phyloP scores from a whole-genome alignment of 2,888 invertebrate genomes.

The Leucophenga maculata region DNA sequence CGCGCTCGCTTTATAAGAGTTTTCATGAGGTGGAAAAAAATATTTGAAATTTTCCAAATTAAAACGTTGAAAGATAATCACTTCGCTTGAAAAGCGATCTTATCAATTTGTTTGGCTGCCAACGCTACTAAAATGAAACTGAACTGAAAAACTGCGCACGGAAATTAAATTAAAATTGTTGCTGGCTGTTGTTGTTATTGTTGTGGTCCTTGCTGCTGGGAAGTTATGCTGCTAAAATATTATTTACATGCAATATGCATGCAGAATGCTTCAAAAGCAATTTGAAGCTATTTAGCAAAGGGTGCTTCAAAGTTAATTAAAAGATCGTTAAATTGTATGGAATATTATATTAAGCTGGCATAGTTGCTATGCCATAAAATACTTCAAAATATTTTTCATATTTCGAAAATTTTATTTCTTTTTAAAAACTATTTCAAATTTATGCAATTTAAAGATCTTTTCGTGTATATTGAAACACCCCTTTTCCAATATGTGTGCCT shows the following conservation, averaged over 20 bases:
- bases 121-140: slow-evolving; percentile 1
- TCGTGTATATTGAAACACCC: too few relatives aligned
- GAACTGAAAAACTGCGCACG: slow-evolving; percentile 8
- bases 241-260: slow-evolving; percentile 8
- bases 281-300: too few relatives aligned
- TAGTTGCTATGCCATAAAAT: too few relatives aligned
- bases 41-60: slow-evolving; percentile 29
- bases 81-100: slow-evolving; percentile 13
- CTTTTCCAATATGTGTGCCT: too few relatives aligned
- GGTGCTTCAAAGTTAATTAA: too few relatives aligned
- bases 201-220: background rate
- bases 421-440: too few relatives aligned
- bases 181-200: background rate
- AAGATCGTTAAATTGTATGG: too few relatives aligned
- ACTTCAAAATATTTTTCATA: too few relatives aligned
- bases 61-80: slow-evolving; percentile 38
- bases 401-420: too few relatives aligned
- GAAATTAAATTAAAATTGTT: slow-evolving; percentile 20
- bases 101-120: slow-evolving; percentile 29
- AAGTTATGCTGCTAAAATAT: background rate
- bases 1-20: too few relatives aligned
- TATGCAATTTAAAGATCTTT: too few relatives aligned
- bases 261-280: background rate
- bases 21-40: background rate
- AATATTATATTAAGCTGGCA: too few relatives aligned